phyloP scores from a whole-genome alignment of 2,888 invertebrate species.

The Eledona agricola region DNA sequence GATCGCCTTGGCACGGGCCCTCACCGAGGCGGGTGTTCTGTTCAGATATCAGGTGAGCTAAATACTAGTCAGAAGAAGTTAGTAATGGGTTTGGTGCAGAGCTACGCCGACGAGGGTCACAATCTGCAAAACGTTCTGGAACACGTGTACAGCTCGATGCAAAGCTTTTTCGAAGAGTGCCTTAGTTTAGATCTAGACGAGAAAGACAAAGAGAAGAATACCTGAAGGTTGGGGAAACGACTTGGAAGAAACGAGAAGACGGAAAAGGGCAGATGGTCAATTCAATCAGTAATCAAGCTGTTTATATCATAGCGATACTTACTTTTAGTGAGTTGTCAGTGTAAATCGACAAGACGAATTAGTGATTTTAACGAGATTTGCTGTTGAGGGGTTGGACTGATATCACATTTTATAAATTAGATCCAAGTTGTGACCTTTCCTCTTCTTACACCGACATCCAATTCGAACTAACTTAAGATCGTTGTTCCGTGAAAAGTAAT shows the following conservation, averaged over 20 bases:
- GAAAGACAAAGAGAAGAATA: constrained; percentile 60
- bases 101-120: constrained; percentile 93
- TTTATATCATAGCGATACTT: constrained; percentile 40
- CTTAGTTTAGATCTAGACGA: constrained; percentile 85
- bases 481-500: constrained; percentile 31
- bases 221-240: constrained; percentile 47
- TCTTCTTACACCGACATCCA: constrained; percentile 24
- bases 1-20: constrained; percentile 85
- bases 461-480: constrained; percentile 8
- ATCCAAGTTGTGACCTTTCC: constrained; percentile 33
- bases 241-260: constrained; percentile 4
- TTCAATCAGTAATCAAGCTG: constrained; percentile 40
- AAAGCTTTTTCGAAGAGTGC: constrained; percentile 90
- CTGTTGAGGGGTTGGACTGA: constrained; percentile 41
- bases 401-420: constrained; percentile 44
- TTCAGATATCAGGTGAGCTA: constrained; percentile 94
- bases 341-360: constrained; percentile 30
- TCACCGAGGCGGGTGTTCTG: constrained; percentile 87
- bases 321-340: constrained; percentile 37
- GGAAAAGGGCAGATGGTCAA: constrained; percentile 21
- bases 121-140: constrained; percentile 82
- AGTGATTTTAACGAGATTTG: constrained; percentile 30
- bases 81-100: constrained; percentile 67
- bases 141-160: constrained; percentile 93
- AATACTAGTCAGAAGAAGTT: too few relatives aligned